phyloP scores from a whole-genome alignment of 2,797 vertebrate species.

The Cossypha caffra region DNA sequence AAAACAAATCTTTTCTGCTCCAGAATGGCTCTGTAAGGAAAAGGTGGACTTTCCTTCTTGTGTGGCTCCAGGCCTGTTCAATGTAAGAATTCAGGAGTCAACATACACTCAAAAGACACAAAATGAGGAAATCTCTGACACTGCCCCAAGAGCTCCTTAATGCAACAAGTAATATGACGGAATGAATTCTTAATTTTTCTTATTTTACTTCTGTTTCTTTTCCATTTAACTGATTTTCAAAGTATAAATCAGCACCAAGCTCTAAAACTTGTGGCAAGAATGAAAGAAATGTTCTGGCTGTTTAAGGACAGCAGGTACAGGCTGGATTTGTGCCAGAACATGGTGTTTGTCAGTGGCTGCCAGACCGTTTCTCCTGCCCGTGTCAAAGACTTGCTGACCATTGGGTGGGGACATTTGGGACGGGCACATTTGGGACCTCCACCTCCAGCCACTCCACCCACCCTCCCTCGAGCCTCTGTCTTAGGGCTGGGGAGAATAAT shows the following conservation, averaged over 20 bases:
- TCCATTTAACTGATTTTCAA: neutral
- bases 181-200: neutral
- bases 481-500: neutral
- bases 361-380: neutral
- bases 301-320: fast-evolving
- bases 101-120: neutral
- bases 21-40: neutral
- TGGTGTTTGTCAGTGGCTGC: neutral
- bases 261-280: neutral
- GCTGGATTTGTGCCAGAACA: neutral
- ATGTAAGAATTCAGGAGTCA: neutral
- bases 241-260: neutral
- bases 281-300: neutral
- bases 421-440: neutral
- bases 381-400: neutral
- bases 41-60: neutral
- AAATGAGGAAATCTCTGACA: neutral
- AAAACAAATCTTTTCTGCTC: neutral
- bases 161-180: neutral
- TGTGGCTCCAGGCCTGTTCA: neutral
- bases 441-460: neutral
- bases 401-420: fast-evolving
- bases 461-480: neutral
- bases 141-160: neutral
- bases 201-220: neutral